Evolutionary conservation across 1,140 invertebrate genomes (phyloP).

Genomic region (Temnothorax curvispinosus): DNA sequence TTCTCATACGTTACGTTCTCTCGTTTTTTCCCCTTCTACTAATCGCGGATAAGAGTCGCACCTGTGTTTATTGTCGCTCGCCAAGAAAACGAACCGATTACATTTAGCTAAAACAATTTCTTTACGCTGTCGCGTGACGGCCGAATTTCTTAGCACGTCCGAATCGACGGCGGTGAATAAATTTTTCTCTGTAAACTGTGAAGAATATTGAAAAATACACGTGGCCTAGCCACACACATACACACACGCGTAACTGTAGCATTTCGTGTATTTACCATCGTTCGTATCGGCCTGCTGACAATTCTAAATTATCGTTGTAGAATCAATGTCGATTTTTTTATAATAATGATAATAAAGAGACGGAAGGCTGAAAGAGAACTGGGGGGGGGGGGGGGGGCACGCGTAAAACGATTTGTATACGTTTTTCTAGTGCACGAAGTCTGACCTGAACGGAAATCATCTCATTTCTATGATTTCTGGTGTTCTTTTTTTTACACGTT

Average conservation of each 20-base stretch:
- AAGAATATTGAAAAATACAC: background rate
- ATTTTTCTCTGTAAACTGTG: background rate
- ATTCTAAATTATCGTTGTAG: slow-evolving; percentile 56
- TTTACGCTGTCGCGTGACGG: slow-evolving; percentile 7
- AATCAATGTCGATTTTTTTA: slow-evolving; percentile 8
- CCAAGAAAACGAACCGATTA: slow-evolving; percentile 23
- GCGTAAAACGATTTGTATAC: slow-evolving; percentile 46
- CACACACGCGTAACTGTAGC: background rate
- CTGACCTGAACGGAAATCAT: slow-evolving; percentile 31
- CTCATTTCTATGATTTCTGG: slow-evolving; percentile 43
- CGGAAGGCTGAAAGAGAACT: slow-evolving; percentile 40
- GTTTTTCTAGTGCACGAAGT: slow-evolving; percentile 41
- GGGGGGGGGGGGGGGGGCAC: background rate
- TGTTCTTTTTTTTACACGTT: slow-evolving; percentile 33
- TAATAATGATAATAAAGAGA: slow-evolving; percentile 51
- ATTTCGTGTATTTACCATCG: slow-evolving; percentile 31
- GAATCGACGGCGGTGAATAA: slow-evolving; percentile 19
- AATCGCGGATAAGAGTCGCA: slow-evolving; percentile 12
- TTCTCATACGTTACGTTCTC: background rate
- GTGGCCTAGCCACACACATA: background rate
- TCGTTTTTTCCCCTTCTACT: slow-evolving; percentile 28
- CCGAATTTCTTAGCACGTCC: background rate
- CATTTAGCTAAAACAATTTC: slow-evolving; percentile 28
- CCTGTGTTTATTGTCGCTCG: background rate
- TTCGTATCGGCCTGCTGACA: slow-evolving; percentile 47